Evolutionary conservation across 2,797 vertebrate species (phyloP).

Genomic region (Gymnothorax reevesii): DNA sequence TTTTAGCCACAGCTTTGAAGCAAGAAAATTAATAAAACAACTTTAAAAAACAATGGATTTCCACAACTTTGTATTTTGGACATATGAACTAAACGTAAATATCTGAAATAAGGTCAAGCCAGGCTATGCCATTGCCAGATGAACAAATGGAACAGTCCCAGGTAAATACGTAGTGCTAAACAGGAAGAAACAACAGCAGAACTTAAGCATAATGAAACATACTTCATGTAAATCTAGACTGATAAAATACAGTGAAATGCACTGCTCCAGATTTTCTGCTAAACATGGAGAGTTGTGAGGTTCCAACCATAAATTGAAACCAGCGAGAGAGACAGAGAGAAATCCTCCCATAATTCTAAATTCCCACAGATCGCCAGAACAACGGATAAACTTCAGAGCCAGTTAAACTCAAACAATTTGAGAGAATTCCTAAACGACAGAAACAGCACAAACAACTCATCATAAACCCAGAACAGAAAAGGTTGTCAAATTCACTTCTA

Average conservation of each 20-base stretch:
- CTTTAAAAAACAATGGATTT: neutral
- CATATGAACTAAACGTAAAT: neutral
- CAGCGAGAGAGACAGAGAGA: neutral
- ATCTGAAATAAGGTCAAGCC: neutral
- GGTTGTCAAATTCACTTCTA: slow-evolving; percentile 2
- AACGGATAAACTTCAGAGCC: slow-evolving; percentile 12
- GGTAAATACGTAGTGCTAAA: neutral
- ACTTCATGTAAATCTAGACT: too few species aligned
- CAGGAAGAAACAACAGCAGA: neutral
- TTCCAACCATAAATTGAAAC: neutral
- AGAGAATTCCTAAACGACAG: neutral
- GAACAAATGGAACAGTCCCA: neutral
- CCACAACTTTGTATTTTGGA: neutral
- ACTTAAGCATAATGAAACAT: neutral
- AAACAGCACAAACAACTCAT: slow-evolving; percentile 9
- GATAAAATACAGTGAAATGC: neutral
- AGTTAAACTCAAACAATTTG: neutral
- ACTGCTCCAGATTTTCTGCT: neutral
- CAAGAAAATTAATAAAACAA: neutral
- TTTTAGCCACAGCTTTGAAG: neutral
- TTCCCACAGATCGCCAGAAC: neutral
- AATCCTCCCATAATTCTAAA: slow-evolving; percentile 11
- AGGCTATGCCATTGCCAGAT: neutral
- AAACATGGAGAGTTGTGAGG: neutral
- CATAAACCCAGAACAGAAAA: neutral